Evolutionary conservation across 2,888 invertebrate genomes (phyloP).

Genomic region (Chaetogeoica ovagalla): DNA sequence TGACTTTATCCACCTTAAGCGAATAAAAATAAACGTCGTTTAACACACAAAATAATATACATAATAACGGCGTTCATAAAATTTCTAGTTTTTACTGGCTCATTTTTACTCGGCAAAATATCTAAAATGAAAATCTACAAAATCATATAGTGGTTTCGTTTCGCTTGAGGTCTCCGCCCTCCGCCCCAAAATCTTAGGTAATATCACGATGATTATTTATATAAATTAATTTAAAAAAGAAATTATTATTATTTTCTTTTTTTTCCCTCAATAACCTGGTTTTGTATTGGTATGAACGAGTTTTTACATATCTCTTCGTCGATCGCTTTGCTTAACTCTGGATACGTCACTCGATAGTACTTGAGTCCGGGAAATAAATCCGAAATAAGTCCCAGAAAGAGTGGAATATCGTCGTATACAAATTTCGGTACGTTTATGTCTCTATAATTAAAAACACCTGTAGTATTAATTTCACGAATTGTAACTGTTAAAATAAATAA

Average conservation of each 20-base stretch:
- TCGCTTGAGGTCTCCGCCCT: no score
- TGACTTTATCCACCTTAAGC: conserved; percentile 78
- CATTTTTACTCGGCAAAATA: no score
- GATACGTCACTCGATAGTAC: conserved; percentile 84
- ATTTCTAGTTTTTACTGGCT: no score
- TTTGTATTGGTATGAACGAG: conserved; percentile 6
- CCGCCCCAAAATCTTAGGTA: no score
- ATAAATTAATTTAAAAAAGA: no score
- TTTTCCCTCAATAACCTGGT: conserved; percentile 1
- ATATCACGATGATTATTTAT: no score
- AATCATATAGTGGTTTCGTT: no score
- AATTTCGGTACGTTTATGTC: conserved; percentile 94
- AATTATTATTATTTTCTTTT: no score
- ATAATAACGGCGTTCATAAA: no score
- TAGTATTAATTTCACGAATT: no score
- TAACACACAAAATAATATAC: background rate
- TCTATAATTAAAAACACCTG: conserved; percentile 59
- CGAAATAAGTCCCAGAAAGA: conserved; percentile 83
- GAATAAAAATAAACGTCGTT: conserved; percentile 52
- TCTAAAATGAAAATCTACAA: no score
- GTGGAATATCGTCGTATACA: conserved; percentile 85
- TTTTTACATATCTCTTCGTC: conserved; percentile 66
- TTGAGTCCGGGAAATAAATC: conserved; percentile 90
- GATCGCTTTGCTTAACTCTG: conserved; percentile 81
- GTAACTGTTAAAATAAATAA: background rate